A percentile compares a stretch with the other conserved stretches of the same genome.
phyloP scores from a whole-genome alignment of 2,888 invertebrate genomes.

The Heliconius hortense region DNA sequence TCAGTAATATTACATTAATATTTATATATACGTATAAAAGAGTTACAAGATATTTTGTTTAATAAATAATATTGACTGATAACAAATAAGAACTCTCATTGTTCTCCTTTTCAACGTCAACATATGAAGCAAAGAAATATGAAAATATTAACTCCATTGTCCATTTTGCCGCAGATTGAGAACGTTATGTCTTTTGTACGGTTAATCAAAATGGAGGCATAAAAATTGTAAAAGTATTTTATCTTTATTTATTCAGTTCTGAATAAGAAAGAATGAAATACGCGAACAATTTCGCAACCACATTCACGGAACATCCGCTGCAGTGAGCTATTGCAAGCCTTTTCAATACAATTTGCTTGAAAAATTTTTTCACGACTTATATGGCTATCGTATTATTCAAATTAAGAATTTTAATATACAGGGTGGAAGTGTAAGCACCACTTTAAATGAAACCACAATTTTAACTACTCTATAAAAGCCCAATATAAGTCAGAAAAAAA shows the following conservation, averaged over 20 bases:
- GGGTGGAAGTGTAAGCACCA: too few relatives aligned
- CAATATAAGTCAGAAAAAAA: too few relatives aligned
- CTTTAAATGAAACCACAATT: too few relatives aligned
- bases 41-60: background rate
- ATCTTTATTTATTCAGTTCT: constrained; percentile 40
- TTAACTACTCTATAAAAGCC: too few relatives aligned
- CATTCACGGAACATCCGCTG: constrained; percentile 13
- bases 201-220: constrained; percentile 34
- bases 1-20: too few relatives aligned
- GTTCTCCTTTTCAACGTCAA: background rate
- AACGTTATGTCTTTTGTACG: constrained; percentile 25
- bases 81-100: background rate
- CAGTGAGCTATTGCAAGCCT: constrained; percentile 4
- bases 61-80: background rate
- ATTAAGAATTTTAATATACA: background rate
- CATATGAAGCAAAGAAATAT: constrained; percentile 24
- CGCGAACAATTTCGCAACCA: constrained; percentile 16
- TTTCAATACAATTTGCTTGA: constrained; percentile 12
- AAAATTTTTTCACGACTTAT: background rate
- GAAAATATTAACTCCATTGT: constrained; percentile 19
- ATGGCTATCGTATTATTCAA: background rate
- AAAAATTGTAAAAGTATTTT: constrained; percentile 36
- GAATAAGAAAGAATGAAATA: constrained; percentile 27
- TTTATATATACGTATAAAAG: background rate
- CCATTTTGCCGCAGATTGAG: constrained; percentile 19